These are phyloP conservation scores for Magallana ariakensis DNA, from an alignment of 1,140 invertebrate species.

Conservation along the genomic window DNA sequence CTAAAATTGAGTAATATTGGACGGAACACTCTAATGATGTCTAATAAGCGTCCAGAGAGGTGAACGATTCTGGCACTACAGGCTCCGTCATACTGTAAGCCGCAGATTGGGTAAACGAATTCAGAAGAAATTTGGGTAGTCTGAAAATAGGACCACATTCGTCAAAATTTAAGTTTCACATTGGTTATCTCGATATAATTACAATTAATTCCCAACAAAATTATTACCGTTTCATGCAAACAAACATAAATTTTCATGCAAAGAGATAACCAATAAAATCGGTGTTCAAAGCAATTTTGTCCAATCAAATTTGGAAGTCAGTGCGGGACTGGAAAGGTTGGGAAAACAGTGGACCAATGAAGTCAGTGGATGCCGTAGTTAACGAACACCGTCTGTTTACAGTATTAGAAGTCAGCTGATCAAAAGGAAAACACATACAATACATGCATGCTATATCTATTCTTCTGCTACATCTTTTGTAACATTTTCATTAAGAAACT, in stretches of 20 bases:
- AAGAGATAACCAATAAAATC: conserved; percentile 28
- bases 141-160: conserved; percentile 35
- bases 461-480: no score
- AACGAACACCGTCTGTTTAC: neutral
- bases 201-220: neutral
- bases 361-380: neutral
- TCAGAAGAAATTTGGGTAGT: conserved; percentile 46
- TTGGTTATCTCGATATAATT: conserved; percentile 10
- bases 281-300: conserved; percentile 5
- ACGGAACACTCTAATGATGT: conserved; percentile 33
- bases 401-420: no score
- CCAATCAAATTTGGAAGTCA: conserved; percentile 4
- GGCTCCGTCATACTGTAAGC: conserved; percentile 34
- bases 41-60: conserved; percentile 32
- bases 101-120: conserved; percentile 19
- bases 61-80: neutral
- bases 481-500: no score
- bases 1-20: conserved; percentile 29
- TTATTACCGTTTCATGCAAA: neutral
- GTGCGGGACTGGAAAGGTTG: neutral
- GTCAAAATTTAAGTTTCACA: conserved; percentile 13
- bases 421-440: no score
- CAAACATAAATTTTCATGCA: neutral
- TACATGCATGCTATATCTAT: no score
- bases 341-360: neutral